Base-by-base conservation (phyloP, 2,113 vertebrate genomes). In the Vicugna pacos region DNA sequence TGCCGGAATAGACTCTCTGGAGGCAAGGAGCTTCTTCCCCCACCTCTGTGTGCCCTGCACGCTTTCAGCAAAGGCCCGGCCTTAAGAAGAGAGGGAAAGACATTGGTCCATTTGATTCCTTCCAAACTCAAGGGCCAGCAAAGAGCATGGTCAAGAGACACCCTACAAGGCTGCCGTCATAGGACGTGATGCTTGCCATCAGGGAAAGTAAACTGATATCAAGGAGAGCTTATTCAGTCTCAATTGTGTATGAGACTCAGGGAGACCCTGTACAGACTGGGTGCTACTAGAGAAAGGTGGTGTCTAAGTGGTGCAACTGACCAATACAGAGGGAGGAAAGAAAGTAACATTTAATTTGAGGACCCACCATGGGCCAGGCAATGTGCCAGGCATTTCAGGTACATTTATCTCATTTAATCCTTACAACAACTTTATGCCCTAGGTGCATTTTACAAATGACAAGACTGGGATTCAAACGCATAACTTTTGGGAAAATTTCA, bases 1-100 rank as follows among this genome's bases (percentile, higher is more conserved):
- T 97, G 84, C 22, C 10, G 65, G 93, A 87, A 60, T 24, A n/a
- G 85, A 75, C 56, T 96, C 67, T 88, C 96, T 35, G 86, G 56
- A 72, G 64, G 48, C 87, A 89, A 42, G 72, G 52, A 67, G 42
- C 24, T 54, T 14, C 50, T 35, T 35, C 35, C 89, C 93, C 96
- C 35, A 91, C 54, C 85, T 89, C 88, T 72, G 42, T 64, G 92
- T 69, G 19, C 9, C 91, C 5, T 30, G 60, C 46, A 50, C 15
- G 26, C n/a, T 87, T 91, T 62, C 93, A 96, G 75, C 52, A 75
- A 73, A 90, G 75, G 54, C 32, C 24, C 26, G 56, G 1, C 69
- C 35, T 5, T 32, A 0, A 89, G 4, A 54, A 19, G 65, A 42
- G 77, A 90, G 35, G 42, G 38, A 82, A 83, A 30, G 11, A 88